Conservation (phyloP, 2,888 invertebrate genomes). For the Papilio demoleus region DNA sequence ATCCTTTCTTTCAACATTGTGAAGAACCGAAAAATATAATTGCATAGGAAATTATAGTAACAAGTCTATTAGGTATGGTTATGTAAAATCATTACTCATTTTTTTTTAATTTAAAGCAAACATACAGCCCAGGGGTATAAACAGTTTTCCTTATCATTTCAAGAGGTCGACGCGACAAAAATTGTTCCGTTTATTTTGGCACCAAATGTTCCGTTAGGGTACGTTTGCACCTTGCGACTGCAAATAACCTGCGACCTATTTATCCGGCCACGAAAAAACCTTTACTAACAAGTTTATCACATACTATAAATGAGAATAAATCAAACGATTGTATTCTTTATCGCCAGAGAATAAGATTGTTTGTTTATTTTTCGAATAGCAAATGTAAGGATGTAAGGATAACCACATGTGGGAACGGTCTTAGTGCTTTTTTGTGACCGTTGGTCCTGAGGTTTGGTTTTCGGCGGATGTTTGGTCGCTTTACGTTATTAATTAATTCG, state of each 20-base stretch:
- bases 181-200: slow-evolving; percentile 74
- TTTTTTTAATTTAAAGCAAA: too few relatives aligned
- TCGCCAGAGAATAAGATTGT: slow-evolving; percentile 30
- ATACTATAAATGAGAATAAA: slow-evolving; percentile 34
- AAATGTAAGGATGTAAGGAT: slow-evolving; percentile 45
- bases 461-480: slow-evolving; percentile 76
- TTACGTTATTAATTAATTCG: slow-evolving; percentile 72
- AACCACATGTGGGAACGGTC: slow-evolving; percentile 75
- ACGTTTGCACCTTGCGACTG: slow-evolving; percentile 78
- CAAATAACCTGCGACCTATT: slow-evolving; percentile 82
- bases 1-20: too few relatives aligned
- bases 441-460: slow-evolving; percentile 62
- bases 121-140: slow-evolving; percentile 59
- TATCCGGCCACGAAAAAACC: slow-evolving; percentile 70
- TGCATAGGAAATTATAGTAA: too few relatives aligned
- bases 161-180: slow-evolving; percentile 65
- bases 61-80: too few relatives aligned
- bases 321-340: slow-evolving; percentile 43
- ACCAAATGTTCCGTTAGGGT: slow-evolving; percentile 71
- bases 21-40: too few relatives aligned
- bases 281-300: slow-evolving; percentile 46
- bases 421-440: slow-evolving; percentile 68
- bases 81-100: too few relatives aligned
- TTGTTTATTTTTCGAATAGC: slow-evolving; percentile 14
- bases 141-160: slow-evolving; percentile 67